phyloP scores from a whole-genome alignment of 2,888 invertebrate species.

The Megalurothrips usitatus region DNA sequence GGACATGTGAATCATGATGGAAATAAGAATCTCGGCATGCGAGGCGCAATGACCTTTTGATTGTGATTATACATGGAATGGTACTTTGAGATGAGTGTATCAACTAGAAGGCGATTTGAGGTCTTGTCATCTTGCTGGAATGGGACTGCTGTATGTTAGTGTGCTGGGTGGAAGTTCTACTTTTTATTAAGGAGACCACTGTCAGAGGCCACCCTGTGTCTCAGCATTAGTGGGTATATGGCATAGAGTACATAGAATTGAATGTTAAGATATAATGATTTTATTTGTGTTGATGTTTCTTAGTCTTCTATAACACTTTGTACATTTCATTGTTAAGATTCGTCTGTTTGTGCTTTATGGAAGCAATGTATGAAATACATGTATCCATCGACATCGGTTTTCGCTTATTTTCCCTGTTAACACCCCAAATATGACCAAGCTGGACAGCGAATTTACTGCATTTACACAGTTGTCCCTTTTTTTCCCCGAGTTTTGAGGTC shows the following conservation, averaged over 20 bases:
- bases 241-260: background rate
- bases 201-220: too few species aligned
- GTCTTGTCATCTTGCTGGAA: too few species aligned
- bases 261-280: background rate
- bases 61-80: background rate
- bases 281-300: slow-evolving; percentile 17
- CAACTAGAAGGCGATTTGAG: background rate
- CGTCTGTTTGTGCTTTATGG: slow-evolving; percentile 16
- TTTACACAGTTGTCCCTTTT: too few species aligned
- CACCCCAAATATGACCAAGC: too few species aligned
- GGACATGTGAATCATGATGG: background rate
- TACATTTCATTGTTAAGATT: slow-evolving; percentile 20
- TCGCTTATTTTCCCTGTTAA: too few species aligned
- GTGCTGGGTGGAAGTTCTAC: too few species aligned
- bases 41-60: background rate
- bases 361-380: slow-evolving; percentile 6
- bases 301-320: slow-evolving; percentile 5
- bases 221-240: too few species aligned
- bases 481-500: too few species aligned
- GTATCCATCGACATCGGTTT: background rate
- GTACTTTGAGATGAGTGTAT: background rate
- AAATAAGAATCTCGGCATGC: background rate
- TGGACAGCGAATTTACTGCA: too few species aligned
- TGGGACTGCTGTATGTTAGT: too few species aligned
- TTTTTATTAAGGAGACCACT: too few species aligned